These are phyloP conservation scores for Aphis gossypii DNA, from an alignment of 1,140 invertebrate species.

Conservation along the genomic window DNA sequence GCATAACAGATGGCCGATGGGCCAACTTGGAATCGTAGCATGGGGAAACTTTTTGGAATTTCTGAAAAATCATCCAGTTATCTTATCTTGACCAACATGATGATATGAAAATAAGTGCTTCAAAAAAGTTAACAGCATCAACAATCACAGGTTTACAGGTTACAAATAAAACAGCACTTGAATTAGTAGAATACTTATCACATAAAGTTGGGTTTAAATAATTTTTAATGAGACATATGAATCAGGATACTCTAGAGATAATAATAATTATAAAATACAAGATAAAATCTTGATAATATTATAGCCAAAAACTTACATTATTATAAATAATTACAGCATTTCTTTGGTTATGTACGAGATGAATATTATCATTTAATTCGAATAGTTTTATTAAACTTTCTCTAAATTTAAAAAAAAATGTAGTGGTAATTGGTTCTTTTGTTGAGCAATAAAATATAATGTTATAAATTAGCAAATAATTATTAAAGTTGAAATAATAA, in stretches of 20 bases:
- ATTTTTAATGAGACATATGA: not conserved
- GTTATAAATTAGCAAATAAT: too few relatives aligned
- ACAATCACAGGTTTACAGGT: too few relatives aligned
- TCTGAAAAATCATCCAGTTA: slow-evolving; percentile 41
- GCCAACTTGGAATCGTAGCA: slow-evolving; percentile 60
- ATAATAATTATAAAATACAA: not conserved
- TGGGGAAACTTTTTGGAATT: slow-evolving; percentile 59
- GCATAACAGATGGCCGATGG: slow-evolving; percentile 58
- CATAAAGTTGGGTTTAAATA: not conserved
- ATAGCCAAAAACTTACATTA: not conserved
- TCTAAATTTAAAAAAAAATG: too few relatives aligned
- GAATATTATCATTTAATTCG: not conserved
- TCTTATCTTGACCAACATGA: too few relatives aligned
- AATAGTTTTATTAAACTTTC: too few relatives aligned
- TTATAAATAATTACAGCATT: not conserved
- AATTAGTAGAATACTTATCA: too few relatives aligned
- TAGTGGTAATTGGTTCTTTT: too few relatives aligned
- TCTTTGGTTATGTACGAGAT: not conserved
- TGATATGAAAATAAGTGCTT: too few relatives aligned
- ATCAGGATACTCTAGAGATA: not conserved
- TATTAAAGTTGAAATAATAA: too few relatives aligned
- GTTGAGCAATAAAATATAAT: too few relatives aligned
- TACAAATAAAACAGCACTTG: too few relatives aligned
- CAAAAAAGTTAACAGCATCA: too few relatives aligned
- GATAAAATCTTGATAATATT: not conserved